Evolutionary conservation across 2,888 invertebrate genomes (phyloP).

Genomic region (Hofmannophila pseudospretella): DNA sequence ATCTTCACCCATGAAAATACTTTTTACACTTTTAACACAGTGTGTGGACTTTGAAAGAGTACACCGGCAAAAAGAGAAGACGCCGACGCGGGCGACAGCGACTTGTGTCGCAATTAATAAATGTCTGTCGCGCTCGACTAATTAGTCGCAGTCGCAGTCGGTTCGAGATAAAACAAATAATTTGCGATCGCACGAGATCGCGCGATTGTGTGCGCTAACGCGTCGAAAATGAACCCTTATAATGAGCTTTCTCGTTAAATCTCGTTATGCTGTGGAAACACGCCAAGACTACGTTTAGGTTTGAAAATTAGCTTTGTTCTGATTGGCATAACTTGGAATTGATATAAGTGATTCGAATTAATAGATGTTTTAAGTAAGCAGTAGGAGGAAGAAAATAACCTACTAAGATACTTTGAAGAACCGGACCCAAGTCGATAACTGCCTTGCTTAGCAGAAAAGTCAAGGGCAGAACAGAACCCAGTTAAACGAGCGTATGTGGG

Average conservation of each 20-base stretch:
- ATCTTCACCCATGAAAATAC: neutral
- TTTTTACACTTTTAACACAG: conserved; percentile 34
- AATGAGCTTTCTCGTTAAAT: conserved; percentile 3
- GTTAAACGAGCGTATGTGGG: too few species aligned
- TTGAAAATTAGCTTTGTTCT: neutral
- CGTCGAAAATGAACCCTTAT: conserved; percentile 15
- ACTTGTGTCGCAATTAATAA: conserved; percentile 73
- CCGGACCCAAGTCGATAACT: too few species aligned
- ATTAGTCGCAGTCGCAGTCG: conserved; percentile 64
- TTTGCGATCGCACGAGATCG: conserved; percentile 31
- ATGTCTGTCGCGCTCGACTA: conserved; percentile 65
- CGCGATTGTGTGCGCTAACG: conserved; percentile 28
- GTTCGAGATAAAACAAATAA: conserved; percentile 50
- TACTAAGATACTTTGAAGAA: too few species aligned
- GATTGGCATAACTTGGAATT: too few species aligned
- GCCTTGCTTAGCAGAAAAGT: too few species aligned
- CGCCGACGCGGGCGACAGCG: conserved; percentile 40
- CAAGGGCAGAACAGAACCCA: too few species aligned
- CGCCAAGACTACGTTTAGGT: neutral
- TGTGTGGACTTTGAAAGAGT: conserved; percentile 48
- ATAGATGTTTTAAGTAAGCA: too few species aligned
- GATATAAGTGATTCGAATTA: too few species aligned
- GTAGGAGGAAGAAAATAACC: too few species aligned
- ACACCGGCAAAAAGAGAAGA: conserved; percentile 43
- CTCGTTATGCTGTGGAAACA: conserved; percentile 4